Evolutionary conservation across 2,113 vertebrate genomes (phyloP), one percentile per base, ranked within the genome.

Genomic region (Psammodynastes pulverulentus): DNA sequence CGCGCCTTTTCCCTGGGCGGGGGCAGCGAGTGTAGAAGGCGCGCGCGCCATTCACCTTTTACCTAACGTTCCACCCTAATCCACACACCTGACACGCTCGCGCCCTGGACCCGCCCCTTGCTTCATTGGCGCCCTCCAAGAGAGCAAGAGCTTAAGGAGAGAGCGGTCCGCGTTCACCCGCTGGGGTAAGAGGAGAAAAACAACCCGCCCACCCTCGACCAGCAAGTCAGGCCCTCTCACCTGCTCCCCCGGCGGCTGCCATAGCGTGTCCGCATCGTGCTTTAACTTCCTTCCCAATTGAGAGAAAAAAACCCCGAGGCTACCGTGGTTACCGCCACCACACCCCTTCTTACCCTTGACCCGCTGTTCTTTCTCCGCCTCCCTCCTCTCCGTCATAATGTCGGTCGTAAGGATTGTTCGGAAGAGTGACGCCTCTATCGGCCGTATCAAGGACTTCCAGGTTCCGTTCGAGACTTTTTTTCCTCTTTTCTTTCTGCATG

Each of bases 191-290:
- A 2, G 8, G 8, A 24, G 24, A 19, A 34, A 3, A n/a, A 9
- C 3, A 53, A 7, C 7, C 29, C 26, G 12, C 3, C 45, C 72
- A 9, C 49, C 26, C 29, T 21, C 17, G 39, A 1, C 24, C 86
- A 5, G 5, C 90, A 43, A 58, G 4, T 0, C 19, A 43, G 1
- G 0, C 1, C 92, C 97, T 95, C 95, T 95, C 95, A 97, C 96
- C 96, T 96, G 93, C 89, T 89, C 19, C 39, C 3, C 62, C 0
- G 1, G 49, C 93, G 46, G 52, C 46, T 17, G 54, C 45, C 1
- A 46, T 39, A 88, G 43, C 34, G 15, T 3, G 26, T 1, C 34
- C 87, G 13, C 56, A 51, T 26, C 1, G 9, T 34, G 24, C 85
- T 2, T 19, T 1, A 19, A 19, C 6, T 84, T 43, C 6, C 21